Evolutionary conservation across 2,797 vertebrate species (phyloP).

Genomic region (Coluber constrictor): DNA sequence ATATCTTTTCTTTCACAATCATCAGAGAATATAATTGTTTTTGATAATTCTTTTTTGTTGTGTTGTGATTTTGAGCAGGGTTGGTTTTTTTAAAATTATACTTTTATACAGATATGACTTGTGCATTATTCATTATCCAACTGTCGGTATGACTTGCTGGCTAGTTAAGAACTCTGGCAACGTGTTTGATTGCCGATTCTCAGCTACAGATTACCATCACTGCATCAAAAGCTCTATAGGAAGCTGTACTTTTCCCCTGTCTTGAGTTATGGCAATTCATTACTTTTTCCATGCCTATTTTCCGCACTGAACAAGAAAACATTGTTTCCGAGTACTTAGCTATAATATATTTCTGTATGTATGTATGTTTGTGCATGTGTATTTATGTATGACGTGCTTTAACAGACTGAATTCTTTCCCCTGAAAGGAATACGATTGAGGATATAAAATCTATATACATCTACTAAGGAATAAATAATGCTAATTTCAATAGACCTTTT

Average conservation of each 20-base stretch:
- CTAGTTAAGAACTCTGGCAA: not conserved
- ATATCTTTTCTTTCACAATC: not conserved
- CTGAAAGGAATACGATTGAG: not conserved
- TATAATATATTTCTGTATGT: not conserved
- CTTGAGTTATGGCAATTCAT: not conserved
- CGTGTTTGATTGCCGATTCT: not conserved
- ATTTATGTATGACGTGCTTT: not conserved
- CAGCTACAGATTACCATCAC: not conserved
- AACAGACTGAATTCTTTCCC: not conserved
- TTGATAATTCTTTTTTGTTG: not conserved
- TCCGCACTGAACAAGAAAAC: not conserved
- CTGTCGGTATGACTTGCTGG: not conserved
- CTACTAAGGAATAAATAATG: not conserved
- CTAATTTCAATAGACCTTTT: not conserved
- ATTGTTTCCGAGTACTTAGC: not conserved
- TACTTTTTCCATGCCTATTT: not conserved
- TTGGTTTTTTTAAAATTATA: not conserved
- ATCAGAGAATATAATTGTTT: not conserved
- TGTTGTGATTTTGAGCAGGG: not conserved
- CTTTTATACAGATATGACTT: not conserved
- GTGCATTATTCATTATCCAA: constrained; percentile 8
- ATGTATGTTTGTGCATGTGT: not conserved
- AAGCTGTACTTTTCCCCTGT: not conserved
- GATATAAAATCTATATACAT: not conserved
- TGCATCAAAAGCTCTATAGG: not conserved